Percentiles rank a stretch among this genome's conserved stretches.
These are phyloP conservation scores for Coregonus ussuriensis DNA, from an alignment of 2,797 vertebrate genomes.

Conservation along the genomic window DNA sequence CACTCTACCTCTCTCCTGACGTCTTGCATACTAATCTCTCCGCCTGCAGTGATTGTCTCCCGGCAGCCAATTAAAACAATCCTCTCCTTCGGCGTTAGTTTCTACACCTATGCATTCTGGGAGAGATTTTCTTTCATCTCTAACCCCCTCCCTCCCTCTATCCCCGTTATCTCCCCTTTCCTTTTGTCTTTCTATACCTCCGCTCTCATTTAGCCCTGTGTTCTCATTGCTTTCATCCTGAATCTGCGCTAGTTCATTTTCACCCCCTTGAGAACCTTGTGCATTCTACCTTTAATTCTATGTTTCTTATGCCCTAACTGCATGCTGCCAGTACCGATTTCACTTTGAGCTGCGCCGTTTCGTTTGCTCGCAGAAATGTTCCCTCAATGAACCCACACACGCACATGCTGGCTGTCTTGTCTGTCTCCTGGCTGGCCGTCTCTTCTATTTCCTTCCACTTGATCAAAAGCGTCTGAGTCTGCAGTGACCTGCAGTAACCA, in stretches of 20 bases:
- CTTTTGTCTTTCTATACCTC: slow-evolving; percentile 58
- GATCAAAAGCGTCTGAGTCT: slow-evolving; percentile 31
- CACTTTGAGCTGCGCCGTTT: too few relatives aligned
- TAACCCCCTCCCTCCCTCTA: slow-evolving; percentile 26
- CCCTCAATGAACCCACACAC: not conserved
- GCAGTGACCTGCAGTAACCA: slow-evolving; percentile 35
- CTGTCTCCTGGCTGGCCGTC: slow-evolving; percentile 20
- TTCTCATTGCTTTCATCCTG: slow-evolving; percentile 61
- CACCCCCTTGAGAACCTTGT: slow-evolving; percentile 37
- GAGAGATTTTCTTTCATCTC: slow-evolving; percentile 61
- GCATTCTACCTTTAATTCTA: slow-evolving; percentile 16
- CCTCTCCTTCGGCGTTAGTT: slow-evolving; percentile 58
- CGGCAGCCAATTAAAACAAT: slow-evolving; percentile 78
- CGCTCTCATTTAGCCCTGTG: slow-evolving; percentile 54
- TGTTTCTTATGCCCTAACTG: too few relatives aligned
- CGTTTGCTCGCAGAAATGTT: not conserved
- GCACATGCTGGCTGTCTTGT: slow-evolving; percentile 5
- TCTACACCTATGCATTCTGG: slow-evolving; percentile 63
- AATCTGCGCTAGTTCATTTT: slow-evolving; percentile 42
- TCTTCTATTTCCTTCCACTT: slow-evolving; percentile 22
- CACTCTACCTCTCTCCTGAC: slow-evolving; percentile 34
- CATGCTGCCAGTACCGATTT: not conserved
- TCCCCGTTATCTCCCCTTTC: slow-evolving; percentile 41
- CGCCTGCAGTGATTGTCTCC: slow-evolving; percentile 73
- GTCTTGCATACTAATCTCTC: slow-evolving; percentile 73